Evolutionary conservation across 2,888 invertebrate genomes (phyloP).

Genomic region (Drosophila buzzatii): DNA sequence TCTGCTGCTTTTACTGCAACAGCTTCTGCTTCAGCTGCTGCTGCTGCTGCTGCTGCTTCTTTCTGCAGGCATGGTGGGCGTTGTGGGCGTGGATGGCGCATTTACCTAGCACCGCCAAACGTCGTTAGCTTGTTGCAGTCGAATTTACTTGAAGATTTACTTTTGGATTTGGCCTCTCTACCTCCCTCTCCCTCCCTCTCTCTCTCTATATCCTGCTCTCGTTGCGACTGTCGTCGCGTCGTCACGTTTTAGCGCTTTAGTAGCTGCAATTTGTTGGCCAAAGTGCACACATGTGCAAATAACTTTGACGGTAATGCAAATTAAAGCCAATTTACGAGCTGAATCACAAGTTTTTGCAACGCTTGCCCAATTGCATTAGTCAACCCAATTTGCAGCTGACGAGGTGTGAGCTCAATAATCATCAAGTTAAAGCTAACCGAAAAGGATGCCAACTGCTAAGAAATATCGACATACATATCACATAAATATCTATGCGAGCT

Average conservation of each 20-base stretch:
- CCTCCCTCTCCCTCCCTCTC: not conserved
- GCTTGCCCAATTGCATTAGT: constrained; percentile 57
- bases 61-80: not conserved
- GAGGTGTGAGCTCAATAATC: constrained; percentile 65
- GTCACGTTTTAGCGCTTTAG: constrained; percentile 76
- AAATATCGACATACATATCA: too few relatives aligned
- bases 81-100: not conserved
- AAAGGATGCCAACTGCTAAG: not conserved
- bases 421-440: constrained; percentile 24
- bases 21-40: not conserved
- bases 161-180: not conserved
- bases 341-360: constrained; percentile 24
- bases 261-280: constrained; percentile 71
- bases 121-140: constrained; percentile 57
- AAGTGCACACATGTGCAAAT: constrained; percentile 78
- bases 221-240: constrained; percentile 28
- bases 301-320: constrained; percentile 77
- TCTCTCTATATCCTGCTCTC: not conserved
- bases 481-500: not conserved
- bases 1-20: not conserved
- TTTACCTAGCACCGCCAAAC: constrained; percentile 30
- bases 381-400: constrained; percentile 57
- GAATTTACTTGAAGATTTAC: constrained; percentile 57
- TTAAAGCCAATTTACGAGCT: constrained; percentile 76
- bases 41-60: not conserved